A percentile compares a stretch with the other conserved stretches of the same genome.
Conservation (phyloP, 2,113 vertebrate genomes). For the Ciconia maguari region DNA sequence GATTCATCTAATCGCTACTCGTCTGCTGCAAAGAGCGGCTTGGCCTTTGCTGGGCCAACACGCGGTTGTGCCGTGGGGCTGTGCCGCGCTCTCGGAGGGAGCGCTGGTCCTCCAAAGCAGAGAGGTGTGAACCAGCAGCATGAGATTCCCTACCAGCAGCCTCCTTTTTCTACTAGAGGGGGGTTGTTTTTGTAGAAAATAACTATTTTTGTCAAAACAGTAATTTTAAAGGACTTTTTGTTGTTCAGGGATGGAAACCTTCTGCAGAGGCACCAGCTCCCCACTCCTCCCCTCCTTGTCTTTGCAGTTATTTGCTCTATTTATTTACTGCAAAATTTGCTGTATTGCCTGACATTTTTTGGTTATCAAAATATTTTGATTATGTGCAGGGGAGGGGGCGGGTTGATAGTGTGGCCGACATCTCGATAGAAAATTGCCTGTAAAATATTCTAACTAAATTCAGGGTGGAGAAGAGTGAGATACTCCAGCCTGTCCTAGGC, state of each 20-base stretch:
- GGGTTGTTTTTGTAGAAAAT: not conserved
- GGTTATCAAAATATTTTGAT: slow-evolving; percentile 57
- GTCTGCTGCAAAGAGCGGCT: accelerated
- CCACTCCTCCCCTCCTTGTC: not conserved
- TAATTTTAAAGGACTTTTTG: not conserved
- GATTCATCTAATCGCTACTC: not conserved
- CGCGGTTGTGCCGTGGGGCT: accelerated
- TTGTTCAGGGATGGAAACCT: not conserved
- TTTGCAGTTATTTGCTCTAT: not conserved
- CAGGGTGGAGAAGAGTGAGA: not conserved
- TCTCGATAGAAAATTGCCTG: not conserved
- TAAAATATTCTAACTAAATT: not conserved
- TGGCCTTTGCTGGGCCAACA: not conserved
- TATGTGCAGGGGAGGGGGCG: slow-evolving; percentile 1
- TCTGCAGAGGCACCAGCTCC: not conserved
- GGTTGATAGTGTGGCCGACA: not conserved
- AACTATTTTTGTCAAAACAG: not conserved
- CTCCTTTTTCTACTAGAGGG: not conserved
- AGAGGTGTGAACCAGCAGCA: not conserved
- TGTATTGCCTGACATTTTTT: slow-evolving; percentile 23
- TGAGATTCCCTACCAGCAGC: not conserved
- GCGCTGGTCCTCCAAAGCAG: not conserved
- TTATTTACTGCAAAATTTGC: slow-evolving; percentile 48
- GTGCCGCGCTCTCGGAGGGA: accelerated
- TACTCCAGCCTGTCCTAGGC: not conserved